Base-by-base conservation (phyloP, 1,140 invertebrate species). In the Maconellicoccus hirsutus region DNA sequence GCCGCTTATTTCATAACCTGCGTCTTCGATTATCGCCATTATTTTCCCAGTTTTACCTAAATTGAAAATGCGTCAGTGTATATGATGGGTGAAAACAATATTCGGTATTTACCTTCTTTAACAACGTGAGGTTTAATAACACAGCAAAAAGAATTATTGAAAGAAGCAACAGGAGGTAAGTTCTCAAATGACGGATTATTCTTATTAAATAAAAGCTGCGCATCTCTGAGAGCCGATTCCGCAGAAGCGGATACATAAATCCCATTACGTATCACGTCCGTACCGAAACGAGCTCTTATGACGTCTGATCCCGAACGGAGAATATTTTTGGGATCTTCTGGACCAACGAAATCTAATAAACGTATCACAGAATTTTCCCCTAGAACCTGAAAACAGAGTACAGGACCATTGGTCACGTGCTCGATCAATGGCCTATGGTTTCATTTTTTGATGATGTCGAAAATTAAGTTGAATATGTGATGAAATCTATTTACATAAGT, bases 71-170 rank as follows among this genome's bases (percentile, higher is more conserved):
- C n/a, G 73, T n/a, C n/a, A 61, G 27, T 10, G 8, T 26, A 39
- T n/a, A n/a, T n/a, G n/a, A n/a, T n/a, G n/a, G 23, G 21, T 12
- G n/a, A 39, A 39, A 29, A 70, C 19, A 71, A 16, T 42, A 71
- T 25, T 29, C 25, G n/a, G 12, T 70, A 71, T 73, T 75, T 75
- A 85, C 85, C 87, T 77, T 88, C 86, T 73, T 87, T 82, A 2
- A 97, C 82, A 59, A 89, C 89, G 80, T 96, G 93, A n/a, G 94
- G 94, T 79, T 96, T 96, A 19, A 97, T 89, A 27, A 98, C 83
- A 77, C 91, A 93, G 73, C 92, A 88, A 3, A 93, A 92, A 70
- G 88, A 88, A 74, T 87, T 86, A 61, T 84, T 86, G 22, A 83
- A 26, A 25, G 61, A 14, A 23, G 25, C 21, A 1, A 66, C 25